Base-by-base conservation (phyloP, 1,140 invertebrate genomes). In the Bombus confusus region DNA sequence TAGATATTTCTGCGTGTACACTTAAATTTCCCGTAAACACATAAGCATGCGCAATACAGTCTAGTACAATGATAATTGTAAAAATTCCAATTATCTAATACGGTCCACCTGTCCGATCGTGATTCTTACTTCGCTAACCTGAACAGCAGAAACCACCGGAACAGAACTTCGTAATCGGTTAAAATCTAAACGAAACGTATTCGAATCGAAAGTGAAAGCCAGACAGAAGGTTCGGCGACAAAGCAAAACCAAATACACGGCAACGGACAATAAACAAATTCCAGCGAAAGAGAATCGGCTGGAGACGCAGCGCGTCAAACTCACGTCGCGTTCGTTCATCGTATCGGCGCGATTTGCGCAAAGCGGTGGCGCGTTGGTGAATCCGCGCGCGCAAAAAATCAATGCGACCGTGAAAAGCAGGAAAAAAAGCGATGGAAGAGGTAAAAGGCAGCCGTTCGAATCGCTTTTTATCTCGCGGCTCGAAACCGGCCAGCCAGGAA, bases 381-480 rank as follows among this genome's bases (percentile, higher is more conserved):
- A 8, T 13, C 25, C 6, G 37, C 68, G 69, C 39, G 69, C 5
- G 9, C n/a, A 52, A 69, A 76, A 74, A 77, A 83, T 69, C 74
- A 68, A 83, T 78, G 82, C 43, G 74, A 37, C 47, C 71, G 57
- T 64, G 80, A 82, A 64, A 74, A 73, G 37, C 73, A 31, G 9
- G 15, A 13, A 52, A 52, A 31, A 68, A n/a, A 43, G n/a, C n/a
- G 41, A 15, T 9, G 31, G 34, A 18, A 52, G 31, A 78, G 59
- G 59, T 64, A 68, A 83, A 77, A 69, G 47, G 37, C 64, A 31
- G 59, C 41, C 39, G 31, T 52, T 68, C 25, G 74, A 69, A 83
- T 59, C 47, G 82, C 15, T 78, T 78, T 83, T 78, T 78, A 68
- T 83, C 82, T 69, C 43, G 80, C 69, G 69, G 41, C 37, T 52